Conservation (phyloP, 2,888 invertebrate genomes). For the Epinotia ramella region DNA sequence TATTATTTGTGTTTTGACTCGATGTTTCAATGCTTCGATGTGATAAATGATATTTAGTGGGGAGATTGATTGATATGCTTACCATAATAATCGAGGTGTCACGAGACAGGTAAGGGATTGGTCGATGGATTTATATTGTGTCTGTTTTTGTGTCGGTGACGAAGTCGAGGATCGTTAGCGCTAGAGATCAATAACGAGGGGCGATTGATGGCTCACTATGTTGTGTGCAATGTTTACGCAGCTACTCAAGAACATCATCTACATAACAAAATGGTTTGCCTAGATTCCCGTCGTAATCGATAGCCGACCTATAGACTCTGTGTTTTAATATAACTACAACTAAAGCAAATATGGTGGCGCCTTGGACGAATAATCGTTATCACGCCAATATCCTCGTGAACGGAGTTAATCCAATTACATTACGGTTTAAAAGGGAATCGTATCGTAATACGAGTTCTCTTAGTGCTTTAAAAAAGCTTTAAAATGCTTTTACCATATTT, state of each 20-base stretch:
- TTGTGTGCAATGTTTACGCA: constrained; percentile 42
- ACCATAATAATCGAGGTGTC: constrained; percentile 74
- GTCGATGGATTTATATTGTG: constrained; percentile 65
- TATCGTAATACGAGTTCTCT: constrained; percentile 9
- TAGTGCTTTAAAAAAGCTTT: constrained; percentile 23
- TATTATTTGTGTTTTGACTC: constrained; percentile 25
- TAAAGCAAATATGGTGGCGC: constrained; percentile 12
- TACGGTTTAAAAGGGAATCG: constrained; percentile 4
- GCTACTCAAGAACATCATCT: constrained; percentile 23
- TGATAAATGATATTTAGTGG: constrained; percentile 56
- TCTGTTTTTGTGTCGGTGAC: constrained; percentile 62
- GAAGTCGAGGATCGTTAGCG: constrained; percentile 60
- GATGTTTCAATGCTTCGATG: constrained; percentile 49
- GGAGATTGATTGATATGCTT: constrained; percentile 74
- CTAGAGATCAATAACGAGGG: constrained; percentile 55
- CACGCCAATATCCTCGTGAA: constrained; percentile 13
- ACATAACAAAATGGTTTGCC: constrained; percentile 20
- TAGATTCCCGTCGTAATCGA: constrained; percentile 1
- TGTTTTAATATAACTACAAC: constrained; percentile 5
- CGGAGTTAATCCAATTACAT: constrained; percentile 16
- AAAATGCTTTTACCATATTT: constrained; percentile 27
- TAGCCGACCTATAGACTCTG: background rate
- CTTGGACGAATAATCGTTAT: background rate
- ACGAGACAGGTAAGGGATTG: constrained; percentile 63
- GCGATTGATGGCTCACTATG: constrained; percentile 50